Percentiles rank a stretch among this genome's conserved stretches.
These are phyloP conservation scores for Oscheius myriophilus DNA, from an alignment of 2,888 invertebrate species.

Conservation along the genomic window DNA sequence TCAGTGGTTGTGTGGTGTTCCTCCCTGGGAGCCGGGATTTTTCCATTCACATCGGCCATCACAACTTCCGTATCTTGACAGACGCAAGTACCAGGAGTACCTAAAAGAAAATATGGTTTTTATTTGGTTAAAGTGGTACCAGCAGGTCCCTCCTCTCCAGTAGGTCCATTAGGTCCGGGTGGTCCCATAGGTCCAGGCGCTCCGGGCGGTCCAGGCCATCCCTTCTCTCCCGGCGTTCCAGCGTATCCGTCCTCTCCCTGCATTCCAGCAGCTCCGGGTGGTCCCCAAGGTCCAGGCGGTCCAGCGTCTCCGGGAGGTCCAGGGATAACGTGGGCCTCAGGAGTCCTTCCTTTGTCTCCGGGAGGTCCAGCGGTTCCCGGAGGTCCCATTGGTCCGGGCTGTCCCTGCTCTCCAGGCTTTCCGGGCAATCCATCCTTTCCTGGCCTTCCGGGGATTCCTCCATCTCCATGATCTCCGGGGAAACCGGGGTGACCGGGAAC, in stretches of 20 bases:
- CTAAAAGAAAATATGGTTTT: slow-evolving; percentile 25
- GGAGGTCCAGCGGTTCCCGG: slow-evolving; percentile 61
- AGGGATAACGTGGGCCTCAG: slow-evolving; percentile 69
- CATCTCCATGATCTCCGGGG: slow-evolving; percentile 65
- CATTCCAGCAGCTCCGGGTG: slow-evolving; percentile 60
- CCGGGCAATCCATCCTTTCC: slow-evolving; percentile 64
- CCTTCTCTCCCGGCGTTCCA: slow-evolving; percentile 68
- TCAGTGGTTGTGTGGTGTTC: slow-evolving; percentile 30
- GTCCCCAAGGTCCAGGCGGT: slow-evolving; percentile 66
- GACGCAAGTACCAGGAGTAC: slow-evolving; percentile 70
- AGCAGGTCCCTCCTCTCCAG: slow-evolving; percentile 66
- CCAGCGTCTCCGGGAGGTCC: slow-evolving; percentile 67
- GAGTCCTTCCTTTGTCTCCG: slow-evolving; percentile 63
- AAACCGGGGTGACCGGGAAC: slow-evolving; percentile 67
- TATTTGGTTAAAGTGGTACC: slow-evolving; percentile 33
- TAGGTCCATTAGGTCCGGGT: slow-evolving; percentile 58
- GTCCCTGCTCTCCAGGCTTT: slow-evolving; percentile 62
- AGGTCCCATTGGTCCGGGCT: slow-evolving; percentile 57
- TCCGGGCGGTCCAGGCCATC: slow-evolving; percentile 70
- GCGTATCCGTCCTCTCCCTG: slow-evolving; percentile 69
- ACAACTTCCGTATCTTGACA: slow-evolving; percentile 71
- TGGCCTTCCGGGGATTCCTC: slow-evolving; percentile 65
- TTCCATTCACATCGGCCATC: slow-evolving; percentile 60
- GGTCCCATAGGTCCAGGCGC: slow-evolving; percentile 65
- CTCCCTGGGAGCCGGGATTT: slow-evolving; percentile 51